Evolutionary conservation across 1,140 invertebrate species (phyloP), one percentile per base, ranked within the genome.

Genomic region (Oreohelix idahoensis): DNA sequence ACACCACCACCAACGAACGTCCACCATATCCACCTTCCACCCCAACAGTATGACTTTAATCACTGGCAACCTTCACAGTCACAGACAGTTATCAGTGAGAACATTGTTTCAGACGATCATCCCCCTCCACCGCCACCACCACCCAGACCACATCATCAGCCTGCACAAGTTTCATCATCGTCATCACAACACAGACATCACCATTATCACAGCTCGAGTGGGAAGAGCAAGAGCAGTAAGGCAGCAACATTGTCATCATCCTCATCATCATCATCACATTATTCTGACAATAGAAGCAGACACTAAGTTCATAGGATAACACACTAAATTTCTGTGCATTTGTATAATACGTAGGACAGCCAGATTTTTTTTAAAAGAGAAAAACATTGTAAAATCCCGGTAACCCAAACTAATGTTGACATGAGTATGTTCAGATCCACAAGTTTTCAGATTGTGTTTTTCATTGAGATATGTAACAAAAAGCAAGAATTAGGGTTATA

Each of bases 211-310:
- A 80, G 63, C 69, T 80, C 79, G 23, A 71, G 42, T 71, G 79
- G 79, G 39, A 80, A 80, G 69, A 71, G 42, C 66, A 80, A 80
- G 69, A 80, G 69, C 66, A 80, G 45, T 53, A 80, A 71, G 79
- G 79, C 79, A 80, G 79, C 79, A 71, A 29, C 69, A 45, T 80
- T 53, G 29, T 79, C 77, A 63, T 79, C 77, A 29, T 53, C 76
- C 5, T 45, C 42, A 8, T 45, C 42, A 45, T 49, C n/a, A 42
- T 79, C 77, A 58, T 69, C 79, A 49, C 69, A 49, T 45, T 80
- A 80, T 45, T 38, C 42, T 36, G 79, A 80, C 13, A 80, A 71
- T 49, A 70, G 79, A 20, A 80, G 58, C 39, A 70, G 69, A 36
- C 69, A 71, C 79, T 80, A 51, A 51, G 20, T 23, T 58, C 20